phyloP scores from a whole-genome alignment of 2,888 invertebrate species.

The Agrotis ipsilon region DNA sequence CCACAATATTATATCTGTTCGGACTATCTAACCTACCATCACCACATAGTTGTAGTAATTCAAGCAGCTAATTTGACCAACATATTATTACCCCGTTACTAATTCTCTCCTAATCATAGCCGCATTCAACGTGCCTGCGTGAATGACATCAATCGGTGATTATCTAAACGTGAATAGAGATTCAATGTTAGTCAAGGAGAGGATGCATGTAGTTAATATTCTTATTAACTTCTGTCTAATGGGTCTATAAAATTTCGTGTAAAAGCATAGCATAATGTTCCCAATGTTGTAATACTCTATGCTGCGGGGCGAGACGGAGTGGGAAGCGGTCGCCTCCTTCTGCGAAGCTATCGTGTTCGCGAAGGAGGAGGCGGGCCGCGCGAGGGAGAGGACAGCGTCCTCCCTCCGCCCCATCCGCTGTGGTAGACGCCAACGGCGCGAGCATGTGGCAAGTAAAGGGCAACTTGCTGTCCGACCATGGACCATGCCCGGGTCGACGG shows the following conservation, averaged over 20 bases:
- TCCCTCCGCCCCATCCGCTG: no score
- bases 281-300: no score
- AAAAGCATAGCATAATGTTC: conserved; percentile 26
- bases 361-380: no score
- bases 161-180: conserved; percentile 67
- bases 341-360: no score
- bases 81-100: conserved; percentile 49
- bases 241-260: conserved; percentile 37
- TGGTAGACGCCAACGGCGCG: no score
- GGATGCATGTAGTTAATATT: conserved; percentile 56
- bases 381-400: no score
- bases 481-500: no score
- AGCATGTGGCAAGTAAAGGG: no score
- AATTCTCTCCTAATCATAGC: conserved; percentile 64
- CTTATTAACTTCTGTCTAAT: no score
- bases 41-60: conserved; percentile 41
- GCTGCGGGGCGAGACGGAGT: no score
- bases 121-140: conserved; percentile 63
- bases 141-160: conserved; percentile 72
- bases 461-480: no score
- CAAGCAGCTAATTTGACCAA: conserved; percentile 46
- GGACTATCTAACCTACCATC: neutral
- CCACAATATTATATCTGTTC: neutral
- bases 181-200: conserved; percentile 68
- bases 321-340: no score